phyloP scores from a whole-genome alignment of 2,888 invertebrate genomes.

The Chaetoderma sp. region DNA sequence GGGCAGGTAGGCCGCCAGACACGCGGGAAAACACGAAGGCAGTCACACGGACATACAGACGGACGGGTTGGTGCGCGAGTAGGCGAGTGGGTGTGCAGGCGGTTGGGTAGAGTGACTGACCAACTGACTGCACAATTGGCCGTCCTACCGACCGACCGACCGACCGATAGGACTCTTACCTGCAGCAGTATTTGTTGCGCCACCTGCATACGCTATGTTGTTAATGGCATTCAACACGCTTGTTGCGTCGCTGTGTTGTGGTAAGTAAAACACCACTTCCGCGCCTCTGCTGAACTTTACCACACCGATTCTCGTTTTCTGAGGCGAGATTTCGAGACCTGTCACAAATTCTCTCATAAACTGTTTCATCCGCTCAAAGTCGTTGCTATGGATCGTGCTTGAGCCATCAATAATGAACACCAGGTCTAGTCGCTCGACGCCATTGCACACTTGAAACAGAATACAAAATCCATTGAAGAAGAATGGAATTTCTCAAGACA shows the following conservation, averaged over 20 bases:
- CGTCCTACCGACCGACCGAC: constrained; percentile 39
- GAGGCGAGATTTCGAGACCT: constrained; percentile 61
- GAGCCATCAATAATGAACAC: constrained; percentile 68
- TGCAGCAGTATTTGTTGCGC: constrained; percentile 39
- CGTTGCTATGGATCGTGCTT: constrained; percentile 59
- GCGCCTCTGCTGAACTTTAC: constrained; percentile 66
- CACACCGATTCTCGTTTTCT: constrained; percentile 62
- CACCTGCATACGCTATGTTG: neutral
- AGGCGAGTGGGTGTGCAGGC: constrained; percentile 18
- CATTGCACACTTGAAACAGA: constrained; percentile 39
- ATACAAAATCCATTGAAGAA: too few species aligned
- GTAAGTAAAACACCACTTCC: constrained; percentile 56
- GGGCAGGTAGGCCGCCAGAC: neutral
- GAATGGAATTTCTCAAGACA: too few species aligned
- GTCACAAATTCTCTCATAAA: constrained; percentile 63
- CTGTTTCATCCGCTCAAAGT: constrained; percentile 55
- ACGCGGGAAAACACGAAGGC: neutral
- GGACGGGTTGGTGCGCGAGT: neutral
- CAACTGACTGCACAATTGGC: too few species aligned
- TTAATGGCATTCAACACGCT: constrained; percentile 20
- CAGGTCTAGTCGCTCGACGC: constrained; percentile 59
- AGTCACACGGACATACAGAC: neutral
- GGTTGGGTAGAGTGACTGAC: constrained; percentile 20
- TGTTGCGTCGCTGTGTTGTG: constrained; percentile 31
- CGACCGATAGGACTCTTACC: constrained; percentile 42